Base-by-base conservation (phyloP, 2,113 vertebrate genomes). In the Poicephalus meyeri region DNA sequence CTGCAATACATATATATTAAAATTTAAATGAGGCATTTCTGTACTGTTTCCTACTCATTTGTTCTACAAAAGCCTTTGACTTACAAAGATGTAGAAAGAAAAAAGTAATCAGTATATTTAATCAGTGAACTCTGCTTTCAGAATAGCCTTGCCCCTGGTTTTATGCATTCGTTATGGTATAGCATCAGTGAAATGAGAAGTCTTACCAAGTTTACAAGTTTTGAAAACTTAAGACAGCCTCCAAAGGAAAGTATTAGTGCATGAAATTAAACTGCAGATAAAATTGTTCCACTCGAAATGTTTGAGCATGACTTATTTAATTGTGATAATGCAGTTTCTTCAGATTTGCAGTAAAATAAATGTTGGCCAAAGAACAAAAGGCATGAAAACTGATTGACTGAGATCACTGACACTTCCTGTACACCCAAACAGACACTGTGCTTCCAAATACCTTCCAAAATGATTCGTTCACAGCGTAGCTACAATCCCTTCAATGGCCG, bases 191-290 rank as follows among this genome's bases (percentile, higher is more conserved):
- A 91, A 79, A 60, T 25, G 16, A 46, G 35, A 71, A 39, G 19
- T 52, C 20, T 16, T 23, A 55, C 18, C 53, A 58, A 58, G 46
- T 60, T 80, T 74, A 72, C 49, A 53, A 35, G 26, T 72, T 89
- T 37, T 28, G 44, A 93, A 88, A 93, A 92, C 49, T 78, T 7
- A 16, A 78, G 44, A 44, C 17, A 56, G 42, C 50, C 53, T 91
- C 77, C 68, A 84, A 81, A 47, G 77, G 72, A 80, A 80, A 80
- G 80, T 87, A 89, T 81, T 64, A 80, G 89, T 66, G 86, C 80
- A 74, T 91, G 65, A 95, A 96, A 95, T 94, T 95, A 95, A 95
- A 74, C 80, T 81, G 68, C 56, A 61, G 33, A 60, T 28, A 81
- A 50, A 95, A 72, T 26, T 65, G 56, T 90, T 94, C 71, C 74